Base-by-base conservation (phyloP, 2,113 vertebrate genomes). In the Nestor notabilis region DNA sequence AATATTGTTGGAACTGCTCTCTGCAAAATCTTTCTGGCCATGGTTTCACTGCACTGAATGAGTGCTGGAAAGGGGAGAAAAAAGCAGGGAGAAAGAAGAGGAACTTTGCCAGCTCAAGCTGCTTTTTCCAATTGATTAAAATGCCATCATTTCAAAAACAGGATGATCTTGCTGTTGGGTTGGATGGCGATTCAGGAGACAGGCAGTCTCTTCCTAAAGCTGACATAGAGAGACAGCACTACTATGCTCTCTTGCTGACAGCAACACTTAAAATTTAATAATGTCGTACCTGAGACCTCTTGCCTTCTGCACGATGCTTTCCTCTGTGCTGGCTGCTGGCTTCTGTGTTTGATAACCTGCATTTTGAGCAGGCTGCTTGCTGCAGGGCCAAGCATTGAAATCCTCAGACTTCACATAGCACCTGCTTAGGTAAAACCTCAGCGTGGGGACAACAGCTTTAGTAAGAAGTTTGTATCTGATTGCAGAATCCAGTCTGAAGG, bases 91-190 rank as follows among this genome's bases (percentile, higher is more conserved):
- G 76, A 90, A 91, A 76, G 72, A 92, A 68, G 65, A 84, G 44
- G 56, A 93, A 56, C 49, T 66, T 50, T 53, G 95, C 91, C 95
- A 94, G 83, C 89, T 97, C 80, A 83, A 92, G 96, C 81, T 90
- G 88, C 69, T 94, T 89, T 93, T 79, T 87, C 61, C 89, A 83
- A 80, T 87, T 52, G 78, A 95, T 95, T 79, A 84, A 93, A 96
- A 92, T 83, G 89, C 83, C 92, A 91, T 84, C 61, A 49, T 87
- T 85, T 93, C 92, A 92, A 71, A 89, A 95, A n/a, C 87, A 95
- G 83, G 87, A 87, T 70, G 86, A 92, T 85, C 83, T 96, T 2
- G n/a, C 83, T 87, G 83, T 82, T 89, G 18, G 4, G 1, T 46
- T 91, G 92, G 80, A 89, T 0, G 0, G 60, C 1, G 0, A 53